Conservation (phyloP, 2,113 vertebrate genomes). For the Bubo scandiacus region DNA sequence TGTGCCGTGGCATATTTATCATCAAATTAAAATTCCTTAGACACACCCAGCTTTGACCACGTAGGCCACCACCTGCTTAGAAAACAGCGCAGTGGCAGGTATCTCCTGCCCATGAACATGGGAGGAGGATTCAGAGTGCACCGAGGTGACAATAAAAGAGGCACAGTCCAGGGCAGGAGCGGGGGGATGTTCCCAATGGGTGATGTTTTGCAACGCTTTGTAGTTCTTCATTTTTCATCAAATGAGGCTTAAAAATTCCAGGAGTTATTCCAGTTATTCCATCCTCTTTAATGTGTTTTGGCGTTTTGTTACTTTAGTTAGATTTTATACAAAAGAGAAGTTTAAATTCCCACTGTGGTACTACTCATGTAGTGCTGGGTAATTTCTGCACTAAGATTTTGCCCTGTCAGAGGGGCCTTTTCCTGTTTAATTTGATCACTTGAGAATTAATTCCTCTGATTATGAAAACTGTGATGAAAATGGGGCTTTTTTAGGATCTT, state of each 20-base stretch:
- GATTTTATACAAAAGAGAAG: not conserved
- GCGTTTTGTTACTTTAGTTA: not conserved
- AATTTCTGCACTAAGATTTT: not conserved
- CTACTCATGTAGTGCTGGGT: not conserved
- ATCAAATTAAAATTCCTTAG: not conserved
- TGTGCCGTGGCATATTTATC: not conserved
- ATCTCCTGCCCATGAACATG: fast-evolving
- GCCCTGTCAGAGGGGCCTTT: not conserved
- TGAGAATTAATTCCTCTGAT: not conserved
- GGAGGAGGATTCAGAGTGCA: not conserved
- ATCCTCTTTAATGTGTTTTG: not conserved
- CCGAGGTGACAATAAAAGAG: not conserved
- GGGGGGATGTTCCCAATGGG: not conserved
- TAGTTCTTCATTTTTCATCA: not conserved
- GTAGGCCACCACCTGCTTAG: not conserved
- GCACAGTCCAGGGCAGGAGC: not conserved
- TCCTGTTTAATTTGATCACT: not conserved
- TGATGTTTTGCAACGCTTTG: not conserved
- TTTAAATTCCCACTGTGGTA: not conserved
- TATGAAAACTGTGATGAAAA: not conserved
- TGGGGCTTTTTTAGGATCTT: not conserved
- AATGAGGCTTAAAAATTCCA: not conserved
- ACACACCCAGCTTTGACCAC: not conserved
- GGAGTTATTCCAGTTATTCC: not conserved
- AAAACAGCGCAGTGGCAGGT: not conserved